phyloP scores from a whole-genome alignment of 2,888 invertebrate species.

The Rotaria socialis region DNA sequence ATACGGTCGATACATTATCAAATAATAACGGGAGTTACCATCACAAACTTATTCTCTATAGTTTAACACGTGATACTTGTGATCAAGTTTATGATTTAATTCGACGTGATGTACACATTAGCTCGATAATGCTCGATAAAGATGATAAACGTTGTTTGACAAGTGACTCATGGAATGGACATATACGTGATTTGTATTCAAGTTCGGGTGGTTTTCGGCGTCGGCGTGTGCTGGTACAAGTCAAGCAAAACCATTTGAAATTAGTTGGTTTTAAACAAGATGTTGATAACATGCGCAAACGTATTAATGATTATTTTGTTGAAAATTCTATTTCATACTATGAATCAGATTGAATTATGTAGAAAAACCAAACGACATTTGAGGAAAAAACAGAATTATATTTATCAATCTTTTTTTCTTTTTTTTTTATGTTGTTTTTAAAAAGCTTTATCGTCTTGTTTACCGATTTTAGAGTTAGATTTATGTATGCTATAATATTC shows the following conservation, averaged over 20 bases:
- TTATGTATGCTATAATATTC: neutral
- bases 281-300: slow-evolving; percentile 3
- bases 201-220: slow-evolving; percentile 13
- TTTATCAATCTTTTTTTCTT: neutral
- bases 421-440: neutral
- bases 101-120: neutral
- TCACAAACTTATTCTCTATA: slow-evolving; percentile 4
- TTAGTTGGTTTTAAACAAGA: slow-evolving; percentile 27
- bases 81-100: neutral
- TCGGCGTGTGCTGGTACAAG: slow-evolving; percentile 7
- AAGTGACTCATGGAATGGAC: neutral
- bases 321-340: slow-evolving; percentile 33
- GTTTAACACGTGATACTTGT: neutral
- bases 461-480: neutral
- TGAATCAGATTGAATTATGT: neutral
- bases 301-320: slow-evolving; percentile 11
- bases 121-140: slow-evolving; percentile 31
- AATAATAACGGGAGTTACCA: neutral
- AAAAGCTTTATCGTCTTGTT: neutral
- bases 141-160: slow-evolving; percentile 33
- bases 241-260: slow-evolving; percentile 16
- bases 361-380: neutral
- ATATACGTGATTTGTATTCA: slow-evolving; percentile 3
- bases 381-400: neutral
- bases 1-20: neutral